Conservation (phyloP, 30 jellyfish, hydroid and myxozoan genomes). For the Rhopilema esculentum region DNA sequence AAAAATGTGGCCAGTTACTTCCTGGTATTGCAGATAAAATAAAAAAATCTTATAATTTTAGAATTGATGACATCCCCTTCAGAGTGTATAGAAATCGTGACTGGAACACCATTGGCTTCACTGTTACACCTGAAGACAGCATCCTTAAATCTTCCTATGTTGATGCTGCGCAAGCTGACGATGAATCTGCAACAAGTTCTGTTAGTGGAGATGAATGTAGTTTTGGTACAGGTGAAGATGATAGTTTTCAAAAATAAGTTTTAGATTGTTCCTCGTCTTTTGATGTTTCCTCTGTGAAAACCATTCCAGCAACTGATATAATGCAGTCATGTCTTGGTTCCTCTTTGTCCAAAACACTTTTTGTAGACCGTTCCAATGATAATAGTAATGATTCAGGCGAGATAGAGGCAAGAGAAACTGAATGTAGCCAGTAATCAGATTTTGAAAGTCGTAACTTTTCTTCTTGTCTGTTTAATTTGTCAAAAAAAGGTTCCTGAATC, state of each 20-base stretch:
- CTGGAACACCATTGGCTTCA: neutral
- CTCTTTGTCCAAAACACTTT: too few relatives aligned
- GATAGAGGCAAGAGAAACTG: too few relatives aligned
- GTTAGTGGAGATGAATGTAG: neutral
- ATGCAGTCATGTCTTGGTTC: too few relatives aligned
- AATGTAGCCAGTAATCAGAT: neutral
- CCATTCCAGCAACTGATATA: too few relatives aligned
- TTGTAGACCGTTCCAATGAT: too few relatives aligned
- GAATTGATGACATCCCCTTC: slow-evolving; percentile 32
- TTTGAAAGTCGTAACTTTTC: neutral
- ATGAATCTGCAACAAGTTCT: neutral
- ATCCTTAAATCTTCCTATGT: neutral
- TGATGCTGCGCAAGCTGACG: neutral
- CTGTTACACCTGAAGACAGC: neutral
- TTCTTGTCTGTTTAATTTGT: neutral
- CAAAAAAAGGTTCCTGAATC: neutral
- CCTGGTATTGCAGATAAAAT: slow-evolving; percentile 20
- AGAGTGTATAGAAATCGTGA: slow-evolving; percentile 1
- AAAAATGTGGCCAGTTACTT: slow-evolving; percentile 4
- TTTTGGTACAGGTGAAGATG: neutral
- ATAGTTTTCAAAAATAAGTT: too few relatives aligned
- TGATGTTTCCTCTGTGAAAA: too few relatives aligned
- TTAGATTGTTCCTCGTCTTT: too few relatives aligned
- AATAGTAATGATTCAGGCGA: too few relatives aligned
- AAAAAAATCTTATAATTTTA: neutral